Evolutionary conservation across 2,888 invertebrate species (phyloP).

Genomic region (Limnephilus rhombicus): DNA sequence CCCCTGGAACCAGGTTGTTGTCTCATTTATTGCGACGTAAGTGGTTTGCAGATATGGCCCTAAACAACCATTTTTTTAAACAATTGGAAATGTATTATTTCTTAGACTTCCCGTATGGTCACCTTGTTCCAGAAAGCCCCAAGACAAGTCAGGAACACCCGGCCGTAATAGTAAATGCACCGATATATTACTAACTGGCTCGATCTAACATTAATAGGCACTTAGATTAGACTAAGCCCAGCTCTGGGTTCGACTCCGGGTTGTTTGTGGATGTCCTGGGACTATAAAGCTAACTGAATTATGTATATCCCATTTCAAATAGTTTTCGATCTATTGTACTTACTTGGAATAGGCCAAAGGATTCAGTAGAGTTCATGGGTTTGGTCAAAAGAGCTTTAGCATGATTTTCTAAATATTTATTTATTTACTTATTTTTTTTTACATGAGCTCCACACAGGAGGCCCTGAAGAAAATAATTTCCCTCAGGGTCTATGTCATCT

Average conservation of each 20-base stretch:
- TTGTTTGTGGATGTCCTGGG: not conserved
- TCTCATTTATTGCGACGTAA: too few relatives aligned
- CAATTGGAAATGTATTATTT: not conserved
- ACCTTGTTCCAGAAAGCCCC: slow-evolving; percentile 4
- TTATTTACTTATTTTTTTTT: too few relatives aligned
- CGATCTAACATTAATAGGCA: slow-evolving; percentile 39
- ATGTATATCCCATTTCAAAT: not conserved
- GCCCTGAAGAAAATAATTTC: too few relatives aligned
- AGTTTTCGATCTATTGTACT: not conserved
- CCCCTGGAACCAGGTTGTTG: too few relatives aligned
- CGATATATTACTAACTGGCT: slow-evolving; percentile 26
- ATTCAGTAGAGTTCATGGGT: not conserved
- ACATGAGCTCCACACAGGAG: too few relatives aligned
- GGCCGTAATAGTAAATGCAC: slow-evolving; percentile 30
- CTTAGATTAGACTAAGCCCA: slow-evolving; percentile 17
- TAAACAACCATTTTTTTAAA: not conserved
- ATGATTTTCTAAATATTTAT: not conserved
- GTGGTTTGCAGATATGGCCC: not conserved
- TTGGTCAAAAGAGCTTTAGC: not conserved
- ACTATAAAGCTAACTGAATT: not conserved
- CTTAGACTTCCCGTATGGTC: not conserved
- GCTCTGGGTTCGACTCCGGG: not conserved
- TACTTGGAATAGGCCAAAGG: not conserved
- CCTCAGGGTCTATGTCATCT: too few relatives aligned
- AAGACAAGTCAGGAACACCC: slow-evolving; percentile 44